Evolutionary conservation across 2,113 vertebrate species (phyloP).

Genomic region (Brienomyrus longianalis): DNA sequence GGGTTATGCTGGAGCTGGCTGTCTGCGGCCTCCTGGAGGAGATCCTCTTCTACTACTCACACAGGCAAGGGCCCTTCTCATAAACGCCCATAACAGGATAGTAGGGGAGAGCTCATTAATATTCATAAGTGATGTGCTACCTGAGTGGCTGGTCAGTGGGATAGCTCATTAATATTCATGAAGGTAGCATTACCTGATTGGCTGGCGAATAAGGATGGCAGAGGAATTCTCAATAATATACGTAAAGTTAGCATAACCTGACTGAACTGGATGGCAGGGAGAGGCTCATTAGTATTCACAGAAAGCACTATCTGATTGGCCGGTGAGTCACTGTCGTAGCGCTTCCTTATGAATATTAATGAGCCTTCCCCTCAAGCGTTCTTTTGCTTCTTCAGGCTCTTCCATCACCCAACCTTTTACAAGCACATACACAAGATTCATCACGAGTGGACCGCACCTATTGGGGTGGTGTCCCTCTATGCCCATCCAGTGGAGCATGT

Average conservation of each 20-base stretch:
- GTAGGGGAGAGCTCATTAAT: neutral
- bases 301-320: neutral
- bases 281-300: neutral
- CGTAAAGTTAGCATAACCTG: neutral
- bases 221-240: neutral
- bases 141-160: neutral
- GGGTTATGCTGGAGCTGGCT: constrained; percentile 75
- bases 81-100: neutral
- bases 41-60: constrained; percentile 85
- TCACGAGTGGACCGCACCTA: constrained; percentile 90
- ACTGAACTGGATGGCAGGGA: neutral
- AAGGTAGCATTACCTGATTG: neutral
- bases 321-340: neutral
- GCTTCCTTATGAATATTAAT: neutral
- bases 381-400: constrained; percentile 56
- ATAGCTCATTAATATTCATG: neutral
- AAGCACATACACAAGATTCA: constrained; percentile 87
- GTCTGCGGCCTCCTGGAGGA: constrained; percentile 71
- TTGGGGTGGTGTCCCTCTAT: constrained; percentile 73
- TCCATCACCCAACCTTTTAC: constrained; percentile 77
- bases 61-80: constrained; percentile 64
- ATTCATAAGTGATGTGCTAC: neutral
- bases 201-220: neutral
- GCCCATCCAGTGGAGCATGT: constrained; percentile 82
- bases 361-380: neutral